Evolutionary conservation across 2,888 invertebrate genomes (phyloP).

Genomic region (Dasysyrphus tricinctus): DNA sequence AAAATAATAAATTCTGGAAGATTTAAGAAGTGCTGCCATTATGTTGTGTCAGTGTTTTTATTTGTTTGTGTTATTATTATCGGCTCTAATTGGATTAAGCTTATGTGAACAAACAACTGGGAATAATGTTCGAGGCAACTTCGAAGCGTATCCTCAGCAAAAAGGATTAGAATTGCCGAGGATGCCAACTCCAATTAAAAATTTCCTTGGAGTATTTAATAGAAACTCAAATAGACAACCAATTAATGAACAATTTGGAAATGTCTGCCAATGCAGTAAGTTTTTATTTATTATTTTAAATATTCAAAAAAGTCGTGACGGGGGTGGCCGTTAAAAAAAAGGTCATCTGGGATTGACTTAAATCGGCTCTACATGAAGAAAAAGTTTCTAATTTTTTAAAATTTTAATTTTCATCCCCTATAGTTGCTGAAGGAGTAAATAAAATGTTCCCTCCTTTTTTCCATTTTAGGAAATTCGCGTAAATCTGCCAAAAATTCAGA

Average conservation of each 20-base stretch:
- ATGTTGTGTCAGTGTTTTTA: slow-evolving; percentile 64
- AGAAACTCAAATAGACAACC: slow-evolving; percentile 85
- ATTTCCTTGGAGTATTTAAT: slow-evolving; percentile 87
- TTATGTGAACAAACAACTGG: slow-evolving; percentile 30
- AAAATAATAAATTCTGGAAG: not conserved
- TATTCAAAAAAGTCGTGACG: not conserved
- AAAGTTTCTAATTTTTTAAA: no score
- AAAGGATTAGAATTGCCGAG: slow-evolving; percentile 76
- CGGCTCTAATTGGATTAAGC: slow-evolving; percentile 47
- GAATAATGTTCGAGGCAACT: slow-evolving; percentile 47
- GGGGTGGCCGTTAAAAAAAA: no score
- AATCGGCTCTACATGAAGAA: no score
- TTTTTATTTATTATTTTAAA: not conserved
- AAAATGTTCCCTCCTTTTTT: no score
- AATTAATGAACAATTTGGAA: not conserved
- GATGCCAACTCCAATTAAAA: slow-evolving; percentile 83
- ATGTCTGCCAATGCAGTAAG: slow-evolving; percentile 61
- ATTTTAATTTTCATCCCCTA: no score
- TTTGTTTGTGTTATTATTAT: slow-evolving; percentile 52
- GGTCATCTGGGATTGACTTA: no score
- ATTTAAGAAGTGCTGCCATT: slow-evolving; percentile 44
- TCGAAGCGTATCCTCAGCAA: slow-evolving; percentile 52
- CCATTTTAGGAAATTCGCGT: no score
- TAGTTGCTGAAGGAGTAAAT: no score
- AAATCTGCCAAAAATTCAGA: no score